Base-by-base conservation (phyloP, 2,888 invertebrate species). In the Homarus gammarus region DNA sequence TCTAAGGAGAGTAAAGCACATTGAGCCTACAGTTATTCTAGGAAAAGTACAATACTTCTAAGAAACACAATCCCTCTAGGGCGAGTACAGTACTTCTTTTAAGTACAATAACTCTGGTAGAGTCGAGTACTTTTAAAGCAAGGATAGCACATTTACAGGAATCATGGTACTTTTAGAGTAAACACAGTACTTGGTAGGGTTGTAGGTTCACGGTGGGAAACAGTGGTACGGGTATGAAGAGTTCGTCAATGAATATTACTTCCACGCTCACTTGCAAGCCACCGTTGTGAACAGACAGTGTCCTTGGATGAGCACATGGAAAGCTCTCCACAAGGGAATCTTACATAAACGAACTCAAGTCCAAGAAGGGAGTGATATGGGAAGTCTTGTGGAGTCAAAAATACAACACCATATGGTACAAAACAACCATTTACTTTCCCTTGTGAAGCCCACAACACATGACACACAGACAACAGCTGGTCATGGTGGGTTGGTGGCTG, bases 371-470 rank as follows among this genome's bases (percentile, higher is more conserved):
- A 70, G 82, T 68, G 70, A 82, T 82, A 82, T 75, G 79, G 86
- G 72, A 56, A 68, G 79, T 83, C 77, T 56, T 84, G 31, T 89
- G 78, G 84, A 89, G 77, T 83, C 86, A 79, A 85, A 51, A 70
- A 84, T 83, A 84, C 88, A 83, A 83, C 88, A 84, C 83, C 83
- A 61, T 89, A 84, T 78, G 77, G 77, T 78, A 84, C 78, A 84
- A 89, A 89, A 89, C 84, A 89, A 89, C 84, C 83, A 75, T 83
- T 89, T 89, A 89, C 88, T 89, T 89, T 89, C 88, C 88, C 88
- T 68, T 89, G 88, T 77, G 88, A 84, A 70, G 88, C 83, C 88
- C 84, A 73, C 51, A 51, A 49, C 88, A 89, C 56, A 49, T 27
- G 27, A 44, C 31, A 36, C 78, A 78, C 27, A 31, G 83, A 83